Conservation (phyloP, 2,888 invertebrate species). For the Drosophila peninsularis region DNA sequence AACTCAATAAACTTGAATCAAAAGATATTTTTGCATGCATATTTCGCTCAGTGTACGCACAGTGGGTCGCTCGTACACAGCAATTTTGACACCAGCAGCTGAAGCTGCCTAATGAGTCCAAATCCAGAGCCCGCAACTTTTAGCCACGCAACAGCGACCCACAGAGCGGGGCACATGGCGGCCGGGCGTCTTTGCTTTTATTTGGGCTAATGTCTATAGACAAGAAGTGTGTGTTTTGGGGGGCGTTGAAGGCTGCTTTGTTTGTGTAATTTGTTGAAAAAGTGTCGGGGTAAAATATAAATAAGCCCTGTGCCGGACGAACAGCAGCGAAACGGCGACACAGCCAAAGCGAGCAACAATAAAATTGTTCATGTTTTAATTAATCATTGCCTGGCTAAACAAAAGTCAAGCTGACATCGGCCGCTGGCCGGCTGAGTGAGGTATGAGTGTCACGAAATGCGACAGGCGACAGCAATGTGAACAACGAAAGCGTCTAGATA, state of each 20-base stretch:
- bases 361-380: conserved; percentile 59
- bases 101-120: conserved; percentile 73
- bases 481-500: conserved; percentile 70
- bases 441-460: conserved; percentile 35
- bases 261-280: conserved; percentile 72
- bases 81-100: conserved; percentile 72
- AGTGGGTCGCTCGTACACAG: conserved; percentile 28
- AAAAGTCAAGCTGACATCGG: conserved; percentile 40
- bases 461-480: conserved; percentile 46
- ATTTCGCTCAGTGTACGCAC: conserved; percentile 10
- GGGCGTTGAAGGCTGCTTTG: conserved; percentile 37
- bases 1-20: no score
- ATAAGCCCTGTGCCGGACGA: conserved; percentile 47
- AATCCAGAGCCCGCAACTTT: conserved; percentile 71
- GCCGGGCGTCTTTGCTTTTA: conserved; percentile 12
- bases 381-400: conserved; percentile 60
- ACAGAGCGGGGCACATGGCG: neutral
- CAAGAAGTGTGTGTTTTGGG: conserved; percentile 14
- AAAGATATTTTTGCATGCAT: no score
- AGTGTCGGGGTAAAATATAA: conserved; percentile 54
- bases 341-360: conserved; percentile 27
- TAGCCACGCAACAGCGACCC: conserved; percentile 24
- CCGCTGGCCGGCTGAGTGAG: neutral
- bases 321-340: conserved; percentile 19
- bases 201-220: conserved; percentile 49